phyloP scores from a whole-genome alignment of 2,888 invertebrate genomes.

The Lumbricus terrestris region DNA sequence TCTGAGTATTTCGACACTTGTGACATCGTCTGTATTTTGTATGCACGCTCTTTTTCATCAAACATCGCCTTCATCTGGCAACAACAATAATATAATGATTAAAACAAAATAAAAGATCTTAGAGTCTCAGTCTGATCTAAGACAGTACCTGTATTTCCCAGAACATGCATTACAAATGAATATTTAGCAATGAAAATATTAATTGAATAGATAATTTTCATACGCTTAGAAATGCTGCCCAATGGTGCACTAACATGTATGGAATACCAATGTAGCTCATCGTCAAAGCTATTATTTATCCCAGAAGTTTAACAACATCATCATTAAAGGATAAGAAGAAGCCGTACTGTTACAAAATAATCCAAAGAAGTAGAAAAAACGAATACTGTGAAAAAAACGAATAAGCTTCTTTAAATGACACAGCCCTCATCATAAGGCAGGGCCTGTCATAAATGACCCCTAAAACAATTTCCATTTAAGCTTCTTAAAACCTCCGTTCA shows the following conservation, averaged over 20 bases:
- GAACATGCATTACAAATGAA: background rate
- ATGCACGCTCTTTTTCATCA: constrained; percentile 59
- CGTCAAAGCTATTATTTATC: too few species aligned
- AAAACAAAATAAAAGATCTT: background rate
- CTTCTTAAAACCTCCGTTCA: background rate
- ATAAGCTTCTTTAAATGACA: background rate
- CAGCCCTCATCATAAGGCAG: background rate
- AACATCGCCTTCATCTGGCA: constrained; percentile 52
- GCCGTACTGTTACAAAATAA: background rate
- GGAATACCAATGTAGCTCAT: too few species aligned
- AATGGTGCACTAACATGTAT: too few species aligned
- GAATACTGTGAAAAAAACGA: too few species aligned
- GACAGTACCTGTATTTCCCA: background rate
- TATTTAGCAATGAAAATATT: background rate
- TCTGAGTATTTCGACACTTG: constrained; percentile 69
- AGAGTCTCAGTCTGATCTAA: background rate
- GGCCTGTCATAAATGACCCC: background rate
- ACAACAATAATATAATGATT: constrained; percentile 19
- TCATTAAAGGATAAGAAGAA: too few species aligned
- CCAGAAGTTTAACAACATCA: too few species aligned
- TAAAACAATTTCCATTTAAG: background rate
- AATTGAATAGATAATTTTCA: background rate
- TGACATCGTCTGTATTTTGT: constrained; percentile 65
- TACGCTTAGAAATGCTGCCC: too few species aligned
- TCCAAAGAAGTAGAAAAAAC: background rate